These are phyloP conservation scores for Petrolisthes cinctipes DNA, from an alignment of 2,888 invertebrate genomes.

Conservation along the genomic window DNA sequence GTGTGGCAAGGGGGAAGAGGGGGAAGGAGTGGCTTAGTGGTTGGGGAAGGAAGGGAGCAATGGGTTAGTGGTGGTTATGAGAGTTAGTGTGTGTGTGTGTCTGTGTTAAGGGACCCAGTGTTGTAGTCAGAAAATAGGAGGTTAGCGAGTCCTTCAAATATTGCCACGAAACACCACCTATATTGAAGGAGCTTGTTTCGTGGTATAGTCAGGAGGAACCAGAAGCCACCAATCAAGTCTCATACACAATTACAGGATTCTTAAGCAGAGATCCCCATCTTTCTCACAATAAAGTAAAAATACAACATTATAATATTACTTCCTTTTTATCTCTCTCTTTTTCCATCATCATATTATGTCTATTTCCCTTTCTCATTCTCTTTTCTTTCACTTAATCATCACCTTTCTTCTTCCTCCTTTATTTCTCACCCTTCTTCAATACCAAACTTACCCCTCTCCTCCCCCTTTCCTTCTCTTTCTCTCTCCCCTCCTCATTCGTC, in stretches of 20 bases:
- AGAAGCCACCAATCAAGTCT: neutral
- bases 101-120: no score
- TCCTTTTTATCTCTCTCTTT: conserved; percentile 18
- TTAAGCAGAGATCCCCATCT: neutral
- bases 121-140: no score
- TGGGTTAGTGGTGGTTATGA: neutral
- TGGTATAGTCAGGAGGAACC: no score
- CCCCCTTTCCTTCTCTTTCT: conserved; percentile 21
- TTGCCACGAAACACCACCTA: no score
- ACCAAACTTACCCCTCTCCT: conserved; percentile 1
- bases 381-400: neutral
- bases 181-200: no score
- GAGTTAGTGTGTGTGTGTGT: neutral
- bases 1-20: neutral
- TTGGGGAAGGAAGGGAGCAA: no score
- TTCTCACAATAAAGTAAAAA: neutral
- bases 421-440: neutral
- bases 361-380: neutral
- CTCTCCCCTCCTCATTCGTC: conserved; percentile 1
- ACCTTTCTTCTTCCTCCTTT: neutral
- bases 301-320: neutral
- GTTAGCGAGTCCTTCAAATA: no score
- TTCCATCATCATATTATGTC: neutral
- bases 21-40: no score
- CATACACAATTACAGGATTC: neutral